Conservation (phyloP, 2,113 vertebrate species). For the Cairina moschata region DNA sequence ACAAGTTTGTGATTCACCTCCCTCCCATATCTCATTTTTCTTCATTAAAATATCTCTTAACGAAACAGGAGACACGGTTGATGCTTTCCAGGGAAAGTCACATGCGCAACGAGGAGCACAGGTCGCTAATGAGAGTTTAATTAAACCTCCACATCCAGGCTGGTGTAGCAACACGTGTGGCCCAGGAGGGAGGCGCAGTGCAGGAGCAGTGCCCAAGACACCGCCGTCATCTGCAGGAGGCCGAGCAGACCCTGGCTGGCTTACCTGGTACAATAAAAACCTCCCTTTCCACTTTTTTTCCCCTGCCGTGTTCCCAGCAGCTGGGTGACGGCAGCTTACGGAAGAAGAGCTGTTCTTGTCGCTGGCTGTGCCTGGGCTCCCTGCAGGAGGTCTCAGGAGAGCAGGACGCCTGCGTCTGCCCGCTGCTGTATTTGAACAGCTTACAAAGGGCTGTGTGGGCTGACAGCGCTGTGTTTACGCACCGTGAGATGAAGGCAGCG, state of each 20-base stretch:
- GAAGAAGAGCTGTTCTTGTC: background rate
- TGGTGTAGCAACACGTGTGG: fast-evolving
- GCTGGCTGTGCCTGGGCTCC: background rate
- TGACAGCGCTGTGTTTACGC: background rate
- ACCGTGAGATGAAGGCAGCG: fast-evolving
- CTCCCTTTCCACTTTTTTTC: background rate
- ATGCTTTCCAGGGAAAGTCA: background rate
- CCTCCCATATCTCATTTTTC: background rate
- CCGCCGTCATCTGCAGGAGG: background rate
- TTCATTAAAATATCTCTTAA: background rate
- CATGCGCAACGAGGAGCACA: fast-evolving
- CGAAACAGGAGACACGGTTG: background rate
- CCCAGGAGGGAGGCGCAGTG: background rate
- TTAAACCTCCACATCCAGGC: background rate
- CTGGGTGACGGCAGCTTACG: fast-evolving
- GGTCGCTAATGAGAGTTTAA: background rate
- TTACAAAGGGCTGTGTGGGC: constrained; percentile 24
- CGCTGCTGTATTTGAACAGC: constrained; percentile 35
- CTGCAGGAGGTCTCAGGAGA: background rate
- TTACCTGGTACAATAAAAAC: background rate
- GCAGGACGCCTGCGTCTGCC: background rate
- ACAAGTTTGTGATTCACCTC: background rate
- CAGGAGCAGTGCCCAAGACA: background rate
- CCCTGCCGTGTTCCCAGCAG: background rate
- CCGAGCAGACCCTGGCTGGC: background rate